Evolutionary conservation across 1,140 invertebrate genomes (phyloP), one percentile per base, ranked within the genome.

Genomic region (Drosophila tani): DNA sequence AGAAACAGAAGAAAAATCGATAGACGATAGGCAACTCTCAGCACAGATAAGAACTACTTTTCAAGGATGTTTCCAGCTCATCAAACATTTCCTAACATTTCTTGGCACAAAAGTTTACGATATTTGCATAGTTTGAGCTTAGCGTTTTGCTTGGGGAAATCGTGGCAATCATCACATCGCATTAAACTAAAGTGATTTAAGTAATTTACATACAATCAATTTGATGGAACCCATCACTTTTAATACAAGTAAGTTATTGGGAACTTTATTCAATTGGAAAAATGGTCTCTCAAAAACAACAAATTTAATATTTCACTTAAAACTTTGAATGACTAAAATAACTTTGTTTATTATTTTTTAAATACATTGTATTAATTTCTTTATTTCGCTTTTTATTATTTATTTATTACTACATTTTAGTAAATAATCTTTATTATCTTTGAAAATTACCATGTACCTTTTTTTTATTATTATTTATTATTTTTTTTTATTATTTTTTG

Each of bases 1-100:
- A 51, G 67, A 41, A 38, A 43, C 35, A 29, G 46, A 43, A 29
- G 45, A 43, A 73, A 73, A 73, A 73, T 73, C 67, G 55, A 73
- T 73, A 38, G 45, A 21, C 69, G 69, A 73, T 73, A 70, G 69
- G 38, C 69, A 73, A 71, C 32, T 40, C 40, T 29, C 32, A 11
- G 66, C 21, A 41, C 64, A 71, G 69, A 59, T 71, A 73, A 73
- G 43, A 73, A 71, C 69, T 71, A 60, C 68, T 50, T 70, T 70
- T 70, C 67, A 73, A 73, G 69, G 67, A 73, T 73, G 45, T 60
- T 73, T 73, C 67, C 67, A 41, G 69, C 55, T 51, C 69, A 71
- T 70, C 63, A 70, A 70, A 29, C 64, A 70, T 50, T 53, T 53
- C n/a, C 19, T n/a, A 67, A 70, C 67, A 38, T 17, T 55, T 55